Conservation (phyloP, 2,797 vertebrate genomes). For the Morelia viridis region DNA sequence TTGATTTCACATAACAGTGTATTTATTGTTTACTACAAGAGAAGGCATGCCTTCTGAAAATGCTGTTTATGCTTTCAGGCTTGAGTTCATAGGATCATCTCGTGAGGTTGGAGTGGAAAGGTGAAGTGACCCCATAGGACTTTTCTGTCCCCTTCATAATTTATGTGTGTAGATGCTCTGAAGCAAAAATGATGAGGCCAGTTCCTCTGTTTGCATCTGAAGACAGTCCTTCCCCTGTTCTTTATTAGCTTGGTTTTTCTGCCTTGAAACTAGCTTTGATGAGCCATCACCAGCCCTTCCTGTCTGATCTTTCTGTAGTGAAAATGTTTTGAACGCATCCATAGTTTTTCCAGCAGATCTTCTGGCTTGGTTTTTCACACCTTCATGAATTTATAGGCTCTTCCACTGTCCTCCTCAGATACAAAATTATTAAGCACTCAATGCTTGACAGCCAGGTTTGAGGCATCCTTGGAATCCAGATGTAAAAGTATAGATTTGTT, state of each 20-base stretch:
- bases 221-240: slow-evolving; percentile 3
- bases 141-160: neutral
- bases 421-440: neutral
- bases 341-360: slow-evolving; percentile 28
- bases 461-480: slow-evolving; percentile 1
- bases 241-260: slow-evolving; percentile 23
- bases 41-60: neutral
- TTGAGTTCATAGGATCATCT: neutral
- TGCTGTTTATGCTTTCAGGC: neutral
- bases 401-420: neutral
- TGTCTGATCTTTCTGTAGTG: slow-evolving; percentile 36
- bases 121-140: neutral
- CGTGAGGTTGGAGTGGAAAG: no score
- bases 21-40: neutral
- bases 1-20: neutral
- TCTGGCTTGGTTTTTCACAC: slow-evolving; percentile 39
- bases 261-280: slow-evolving; percentile 23
- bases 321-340: neutral
- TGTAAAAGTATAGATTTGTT: neutral
- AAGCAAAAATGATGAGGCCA: neutral
- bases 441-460: slow-evolving; percentile 44
- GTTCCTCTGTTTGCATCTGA: fast-evolving
- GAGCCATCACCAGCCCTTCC: neutral
- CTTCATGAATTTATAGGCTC: slow-evolving; percentile 20
- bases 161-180: neutral